These are phyloP conservation scores for Passer domesticus DNA, from an alignment of 2,113 vertebrate species.

Conservation along the genomic window DNA sequence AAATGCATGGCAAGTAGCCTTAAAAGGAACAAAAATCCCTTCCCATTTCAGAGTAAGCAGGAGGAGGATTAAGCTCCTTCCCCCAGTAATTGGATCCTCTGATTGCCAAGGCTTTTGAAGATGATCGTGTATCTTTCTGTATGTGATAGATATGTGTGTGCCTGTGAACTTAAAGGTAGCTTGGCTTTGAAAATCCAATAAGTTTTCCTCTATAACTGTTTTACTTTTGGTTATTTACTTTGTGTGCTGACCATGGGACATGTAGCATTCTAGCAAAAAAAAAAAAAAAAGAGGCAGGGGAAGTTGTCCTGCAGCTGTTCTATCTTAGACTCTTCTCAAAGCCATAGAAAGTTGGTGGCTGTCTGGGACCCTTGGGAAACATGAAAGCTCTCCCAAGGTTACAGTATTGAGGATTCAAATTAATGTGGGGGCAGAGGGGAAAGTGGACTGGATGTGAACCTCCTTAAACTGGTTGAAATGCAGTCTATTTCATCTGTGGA, in stretches of 20 bases:
- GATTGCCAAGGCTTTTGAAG: not conserved
- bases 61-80: not conserved
- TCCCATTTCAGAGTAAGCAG: not conserved
- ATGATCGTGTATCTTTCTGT: not conserved
- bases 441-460: not conserved
- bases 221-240: not conserved
- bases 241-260: fast-evolving
- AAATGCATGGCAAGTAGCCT: not conserved
- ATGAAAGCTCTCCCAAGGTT: not conserved
- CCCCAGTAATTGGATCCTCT: not conserved
- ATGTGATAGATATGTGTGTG: not conserved
- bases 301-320: not conserved
- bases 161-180: not conserved
- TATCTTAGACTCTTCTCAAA: not conserved
- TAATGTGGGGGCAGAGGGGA: not conserved
- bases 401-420: not conserved
- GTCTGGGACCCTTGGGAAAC: not conserved
- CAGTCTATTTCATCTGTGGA: not conserved
- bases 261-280: not conserved
- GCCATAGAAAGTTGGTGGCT: fast-evolving
- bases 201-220: not conserved
- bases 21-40: not conserved
- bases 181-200: not conserved
- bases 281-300: not conserved
- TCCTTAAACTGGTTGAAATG: not conserved